A percentile compares a stretch with the other conserved stretches of the same genome.
Conservation (phyloP, 1,140 invertebrate genomes). For the Scaptomyza pallida region DNA sequence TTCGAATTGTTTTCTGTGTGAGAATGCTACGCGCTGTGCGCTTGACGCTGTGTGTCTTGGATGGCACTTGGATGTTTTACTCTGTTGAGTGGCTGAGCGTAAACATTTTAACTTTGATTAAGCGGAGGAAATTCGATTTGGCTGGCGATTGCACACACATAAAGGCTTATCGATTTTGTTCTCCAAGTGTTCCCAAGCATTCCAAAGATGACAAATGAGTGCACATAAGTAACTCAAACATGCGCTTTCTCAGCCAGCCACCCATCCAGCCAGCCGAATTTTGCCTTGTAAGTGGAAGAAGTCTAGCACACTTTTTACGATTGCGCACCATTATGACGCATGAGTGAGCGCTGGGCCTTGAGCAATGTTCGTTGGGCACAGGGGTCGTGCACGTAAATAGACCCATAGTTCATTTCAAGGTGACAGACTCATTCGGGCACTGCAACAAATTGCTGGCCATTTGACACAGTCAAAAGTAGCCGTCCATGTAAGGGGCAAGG, state of each 20-base stretch:
- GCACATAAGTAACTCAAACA: slow-evolving; percentile 50
- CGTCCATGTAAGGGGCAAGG: neutral
- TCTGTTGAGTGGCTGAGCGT: slow-evolving; percentile 34
- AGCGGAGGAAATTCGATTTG: slow-evolving; percentile 76
- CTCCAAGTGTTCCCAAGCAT: slow-evolving; percentile 10
- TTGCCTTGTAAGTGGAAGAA: slow-evolving; percentile 14
- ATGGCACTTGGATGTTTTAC: slow-evolving; percentile 33
- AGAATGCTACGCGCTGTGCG: too few species aligned
- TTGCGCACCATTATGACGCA: slow-evolving; percentile 34
- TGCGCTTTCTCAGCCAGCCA: too few species aligned
- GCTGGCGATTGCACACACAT: slow-evolving; percentile 55
- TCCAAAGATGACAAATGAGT: slow-evolving; percentile 68
- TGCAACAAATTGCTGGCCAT: slow-evolving; percentile 75
- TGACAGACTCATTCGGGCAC: slow-evolving; percentile 70
- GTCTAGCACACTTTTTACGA: slow-evolving; percentile 47
- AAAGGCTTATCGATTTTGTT: slow-evolving; percentile 65
- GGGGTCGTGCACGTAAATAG: slow-evolving; percentile 37
- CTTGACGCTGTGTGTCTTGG: slow-evolving; percentile 14
- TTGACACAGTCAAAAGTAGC: slow-evolving; percentile 70
- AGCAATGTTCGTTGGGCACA: neutral
- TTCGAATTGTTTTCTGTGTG: slow-evolving; percentile 14
- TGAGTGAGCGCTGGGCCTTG: slow-evolving; percentile 22
- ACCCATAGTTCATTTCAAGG: slow-evolving; percentile 60
- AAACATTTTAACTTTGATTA: slow-evolving; percentile 76
- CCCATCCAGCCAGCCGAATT: slow-evolving; percentile 5